Conservation (phyloP, 2,113 vertebrate genomes). For the Orycteropus afer region DNA sequence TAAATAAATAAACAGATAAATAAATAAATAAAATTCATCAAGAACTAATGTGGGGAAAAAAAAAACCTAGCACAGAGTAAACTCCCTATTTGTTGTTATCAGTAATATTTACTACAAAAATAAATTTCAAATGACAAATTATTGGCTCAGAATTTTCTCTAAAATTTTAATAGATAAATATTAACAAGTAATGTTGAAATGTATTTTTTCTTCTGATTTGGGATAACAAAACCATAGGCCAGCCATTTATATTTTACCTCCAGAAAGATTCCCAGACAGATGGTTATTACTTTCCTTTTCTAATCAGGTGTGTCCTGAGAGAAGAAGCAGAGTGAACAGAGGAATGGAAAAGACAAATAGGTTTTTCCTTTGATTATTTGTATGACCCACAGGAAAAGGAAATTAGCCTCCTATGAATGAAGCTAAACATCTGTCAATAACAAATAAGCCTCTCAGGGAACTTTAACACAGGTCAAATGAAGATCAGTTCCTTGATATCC, state of each 20-base stretch:
- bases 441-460: background rate
- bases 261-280: background rate
- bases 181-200: background rate
- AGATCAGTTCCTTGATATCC: background rate
- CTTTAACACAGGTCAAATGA: background rate
- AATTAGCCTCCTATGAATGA: background rate
- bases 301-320: background rate
- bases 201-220: background rate
- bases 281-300: background rate
- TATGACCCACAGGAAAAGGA: background rate
- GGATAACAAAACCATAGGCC: background rate
- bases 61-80: background rate
- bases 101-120: constrained; percentile 17
- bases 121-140: background rate
- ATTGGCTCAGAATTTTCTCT: background rate
- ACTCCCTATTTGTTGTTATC: background rate
- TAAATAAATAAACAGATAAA: too few species aligned
- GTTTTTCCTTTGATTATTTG: background rate
- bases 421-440: rapidly evolving
- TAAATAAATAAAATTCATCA: too few species aligned
- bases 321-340: background rate
- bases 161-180: background rate
- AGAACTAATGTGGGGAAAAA: too few species aligned
- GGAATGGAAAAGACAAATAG: background rate
- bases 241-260: background rate